A percentile compares a stretch with the other conserved stretches of the same genome.
Evolutionary conservation across 2,113 vertebrate genomes (phyloP).

Genomic region (Zapus hudsonius): DNA sequence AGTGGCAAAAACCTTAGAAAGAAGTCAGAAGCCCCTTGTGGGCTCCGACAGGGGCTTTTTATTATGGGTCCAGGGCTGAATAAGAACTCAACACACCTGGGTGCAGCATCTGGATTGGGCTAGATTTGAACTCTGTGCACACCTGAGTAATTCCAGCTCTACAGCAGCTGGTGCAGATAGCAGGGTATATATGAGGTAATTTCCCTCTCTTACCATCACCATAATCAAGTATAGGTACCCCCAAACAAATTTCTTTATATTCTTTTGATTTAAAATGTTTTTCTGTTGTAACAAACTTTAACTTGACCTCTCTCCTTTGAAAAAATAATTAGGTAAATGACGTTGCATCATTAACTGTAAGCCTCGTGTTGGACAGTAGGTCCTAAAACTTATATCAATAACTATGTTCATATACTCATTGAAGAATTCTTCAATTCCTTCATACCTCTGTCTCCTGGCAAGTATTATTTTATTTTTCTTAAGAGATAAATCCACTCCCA

Average conservation of each 20-base stretch:
- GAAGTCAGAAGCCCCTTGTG: no score
- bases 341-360: neutral
- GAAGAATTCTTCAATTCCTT: neutral
- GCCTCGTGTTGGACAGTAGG: no score
- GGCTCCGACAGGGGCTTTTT: no score
- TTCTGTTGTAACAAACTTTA: neutral
- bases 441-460: neutral
- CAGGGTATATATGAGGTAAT: no score
- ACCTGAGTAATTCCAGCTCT: no score
- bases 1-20: no score
- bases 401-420: neutral
- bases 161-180: no score
- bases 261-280: neutral
- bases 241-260: neutral
- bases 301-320: neutral
- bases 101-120: no score
- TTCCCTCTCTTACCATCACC: neutral
- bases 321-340: neutral
- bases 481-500: neutral
- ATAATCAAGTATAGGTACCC: no score
- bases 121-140: no score
- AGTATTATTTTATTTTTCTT: neutral
- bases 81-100: no score
- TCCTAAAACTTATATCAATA: neutral
- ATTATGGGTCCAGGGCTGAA: no score